phyloP scores from a whole-genome alignment of 2,113 vertebrate species.

The Muntiacus reevesi region DNA sequence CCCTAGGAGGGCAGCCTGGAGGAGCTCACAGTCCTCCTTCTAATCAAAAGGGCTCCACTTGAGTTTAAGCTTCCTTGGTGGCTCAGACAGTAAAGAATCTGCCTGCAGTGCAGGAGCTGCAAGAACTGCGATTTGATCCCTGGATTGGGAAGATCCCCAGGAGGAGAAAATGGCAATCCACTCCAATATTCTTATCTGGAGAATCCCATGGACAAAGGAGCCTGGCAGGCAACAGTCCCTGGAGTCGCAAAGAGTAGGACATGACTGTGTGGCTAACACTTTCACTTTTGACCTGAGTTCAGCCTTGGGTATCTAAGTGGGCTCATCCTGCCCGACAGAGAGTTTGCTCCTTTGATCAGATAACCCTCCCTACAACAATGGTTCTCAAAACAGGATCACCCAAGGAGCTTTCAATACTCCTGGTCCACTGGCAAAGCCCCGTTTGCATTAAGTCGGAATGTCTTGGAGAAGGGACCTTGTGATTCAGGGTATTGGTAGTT shows the following conservation, averaged over 20 bases:
- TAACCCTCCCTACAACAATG: not conserved
- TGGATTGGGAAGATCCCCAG: not conserved
- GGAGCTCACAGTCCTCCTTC: not conserved
- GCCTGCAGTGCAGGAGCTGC: not conserved
- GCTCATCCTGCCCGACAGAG: not conserved
- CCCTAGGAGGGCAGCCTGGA: not conserved
- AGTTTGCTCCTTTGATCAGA: no score
- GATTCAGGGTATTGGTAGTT: not conserved
- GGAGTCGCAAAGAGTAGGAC: not conserved
- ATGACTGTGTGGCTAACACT: not conserved
- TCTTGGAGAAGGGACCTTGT: not conserved
- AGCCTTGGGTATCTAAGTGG: fast-evolving
- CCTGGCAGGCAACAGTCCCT: not conserved
- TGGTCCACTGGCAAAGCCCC: not conserved
- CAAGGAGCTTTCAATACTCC: not conserved
- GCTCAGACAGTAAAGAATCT: not conserved
- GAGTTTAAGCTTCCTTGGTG: not conserved
- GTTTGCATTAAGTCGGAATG: not conserved
- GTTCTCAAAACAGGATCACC: not conserved
- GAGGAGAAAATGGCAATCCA: not conserved
- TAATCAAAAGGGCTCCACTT: not conserved
- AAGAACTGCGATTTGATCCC: not conserved
- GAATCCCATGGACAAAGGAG: not conserved
- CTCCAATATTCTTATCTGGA: not conserved
- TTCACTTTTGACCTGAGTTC: not conserved